Evolutionary conservation across 2,888 invertebrate genomes (phyloP).

Genomic region (Pyralis farinalis): DNA sequence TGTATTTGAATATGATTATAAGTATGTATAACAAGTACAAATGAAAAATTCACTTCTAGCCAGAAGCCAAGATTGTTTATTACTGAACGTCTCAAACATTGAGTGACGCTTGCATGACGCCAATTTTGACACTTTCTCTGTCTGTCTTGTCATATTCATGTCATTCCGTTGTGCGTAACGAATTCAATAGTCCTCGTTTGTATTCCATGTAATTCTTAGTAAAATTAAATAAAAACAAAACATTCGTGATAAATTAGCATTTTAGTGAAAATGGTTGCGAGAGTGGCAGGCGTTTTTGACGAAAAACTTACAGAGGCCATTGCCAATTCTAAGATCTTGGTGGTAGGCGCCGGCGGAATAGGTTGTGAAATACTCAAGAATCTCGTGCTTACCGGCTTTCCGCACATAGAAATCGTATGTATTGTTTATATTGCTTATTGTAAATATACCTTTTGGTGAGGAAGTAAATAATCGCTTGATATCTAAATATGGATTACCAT

Average conservation of each 20-base stretch:
- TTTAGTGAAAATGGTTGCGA: slow-evolving; percentile 81
- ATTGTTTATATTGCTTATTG: slow-evolving; percentile 7
- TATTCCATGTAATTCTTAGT: too few relatives aligned
- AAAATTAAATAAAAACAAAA: too few relatives aligned
- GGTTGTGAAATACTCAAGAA: slow-evolving; percentile 99
- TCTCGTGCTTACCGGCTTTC: slow-evolving; percentile 96
- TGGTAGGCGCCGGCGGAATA: slow-evolving; percentile 99
- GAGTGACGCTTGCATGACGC: too few relatives aligned
- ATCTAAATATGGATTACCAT: too few relatives aligned
- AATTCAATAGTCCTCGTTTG: too few relatives aligned
- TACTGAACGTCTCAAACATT: too few relatives aligned
- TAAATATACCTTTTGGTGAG: not conserved
- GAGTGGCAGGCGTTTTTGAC: slow-evolving; percentile 84
- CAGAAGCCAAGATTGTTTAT: too few relatives aligned
- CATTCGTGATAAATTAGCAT: slow-evolving; percentile 19
- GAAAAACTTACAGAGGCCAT: slow-evolving; percentile 84
- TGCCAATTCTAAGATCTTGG: slow-evolving; percentile 87
- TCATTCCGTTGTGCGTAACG: too few relatives aligned
- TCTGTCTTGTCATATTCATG: slow-evolving; percentile 10
- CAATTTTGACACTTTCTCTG: slow-evolving; percentile 47
- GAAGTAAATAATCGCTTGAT: not conserved
- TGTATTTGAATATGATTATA: too few relatives aligned
- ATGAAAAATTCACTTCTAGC: too few relatives aligned
- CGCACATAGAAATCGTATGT: slow-evolving; percentile 95
- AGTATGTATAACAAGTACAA: too few relatives aligned